phyloP scores from a whole-genome alignment of 2,113 vertebrate genomes.

The Alligator sinensis region DNA sequence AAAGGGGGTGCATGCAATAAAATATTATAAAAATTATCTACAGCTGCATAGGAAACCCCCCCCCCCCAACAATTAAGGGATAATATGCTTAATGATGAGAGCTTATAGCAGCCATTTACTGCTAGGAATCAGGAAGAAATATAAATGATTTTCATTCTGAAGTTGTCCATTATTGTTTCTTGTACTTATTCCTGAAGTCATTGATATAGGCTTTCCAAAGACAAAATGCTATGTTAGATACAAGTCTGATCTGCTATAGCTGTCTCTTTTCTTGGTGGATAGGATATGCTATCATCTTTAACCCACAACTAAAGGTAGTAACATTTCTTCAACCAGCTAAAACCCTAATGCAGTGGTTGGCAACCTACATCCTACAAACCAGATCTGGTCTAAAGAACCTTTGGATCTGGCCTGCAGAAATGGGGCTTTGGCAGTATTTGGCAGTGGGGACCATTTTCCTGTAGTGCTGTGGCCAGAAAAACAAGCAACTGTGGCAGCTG shows the following conservation, averaged over 20 bases:
- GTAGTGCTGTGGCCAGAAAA: no score
- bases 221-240: background rate
- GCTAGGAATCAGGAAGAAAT: background rate
- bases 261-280: background rate
- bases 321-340: background rate
- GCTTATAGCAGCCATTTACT: background rate
- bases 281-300: rapidly evolving
- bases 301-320: background rate
- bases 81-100: background rate
- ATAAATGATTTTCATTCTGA: background rate
- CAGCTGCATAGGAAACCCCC: no score
- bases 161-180: background rate
- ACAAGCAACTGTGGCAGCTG: no score
- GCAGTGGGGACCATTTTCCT: no score
- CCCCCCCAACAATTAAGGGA: no score
- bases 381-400: no score
- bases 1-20: no score
- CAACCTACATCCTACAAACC: background rate
- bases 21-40: no score
- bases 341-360: background rate
- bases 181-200: background rate
- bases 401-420: no score
- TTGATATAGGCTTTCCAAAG: background rate
- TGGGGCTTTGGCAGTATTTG: no score
- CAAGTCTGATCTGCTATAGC: background rate